Evolutionary conservation across 2,113 vertebrate genomes (phyloP).

Genomic region (Mobula birostris): DNA sequence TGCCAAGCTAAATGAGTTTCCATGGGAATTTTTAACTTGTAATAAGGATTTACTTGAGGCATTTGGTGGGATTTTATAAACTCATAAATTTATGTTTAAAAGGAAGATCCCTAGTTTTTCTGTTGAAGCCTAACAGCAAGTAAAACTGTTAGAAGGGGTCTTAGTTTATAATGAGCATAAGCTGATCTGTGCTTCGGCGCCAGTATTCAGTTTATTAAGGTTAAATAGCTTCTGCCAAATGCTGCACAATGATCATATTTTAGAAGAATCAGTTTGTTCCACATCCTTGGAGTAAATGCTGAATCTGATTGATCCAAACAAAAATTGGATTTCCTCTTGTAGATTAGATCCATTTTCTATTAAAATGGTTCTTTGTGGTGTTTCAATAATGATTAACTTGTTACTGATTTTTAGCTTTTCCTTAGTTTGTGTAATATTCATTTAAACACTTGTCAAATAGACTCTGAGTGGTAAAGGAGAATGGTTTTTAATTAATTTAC

Average conservation of each 20-base stretch:
- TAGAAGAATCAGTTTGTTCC: slow-evolving; percentile 50
- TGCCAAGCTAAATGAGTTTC: slow-evolving; percentile 67
- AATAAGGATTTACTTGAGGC: slow-evolving; percentile 63
- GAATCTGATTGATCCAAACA: slow-evolving; percentile 50
- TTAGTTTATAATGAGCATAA: slow-evolving; percentile 56
- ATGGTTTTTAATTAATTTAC: slow-evolving; percentile 43
- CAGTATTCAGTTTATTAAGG: slow-evolving; percentile 51
- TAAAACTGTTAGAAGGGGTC: slow-evolving; percentile 51
- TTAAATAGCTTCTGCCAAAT: slow-evolving; percentile 55
- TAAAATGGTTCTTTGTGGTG: slow-evolving; percentile 51
- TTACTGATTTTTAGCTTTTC: slow-evolving; percentile 51
- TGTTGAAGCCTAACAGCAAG: slow-evolving; percentile 49
- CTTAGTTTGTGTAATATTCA: slow-evolving; percentile 47
- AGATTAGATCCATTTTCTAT: slow-evolving; percentile 52
- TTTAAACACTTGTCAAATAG: slow-evolving; percentile 47
- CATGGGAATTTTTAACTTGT: slow-evolving; percentile 66
- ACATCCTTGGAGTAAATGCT: slow-evolving; percentile 50
- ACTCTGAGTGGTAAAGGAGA: slow-evolving; percentile 43
- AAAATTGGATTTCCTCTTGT: slow-evolving; percentile 52
- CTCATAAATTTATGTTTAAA: slow-evolving; percentile 60
- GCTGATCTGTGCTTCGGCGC: slow-evolving; percentile 50
- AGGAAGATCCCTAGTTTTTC: slow-evolving; percentile 52
- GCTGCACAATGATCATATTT: slow-evolving; percentile 52
- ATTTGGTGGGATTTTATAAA: slow-evolving; percentile 66
- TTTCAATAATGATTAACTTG: slow-evolving; percentile 57